Percentiles rank a stretch among this genome's conserved stretches.
Conservation (phyloP, 2,113 vertebrate species). For the Falcunculus frontatus region DNA sequence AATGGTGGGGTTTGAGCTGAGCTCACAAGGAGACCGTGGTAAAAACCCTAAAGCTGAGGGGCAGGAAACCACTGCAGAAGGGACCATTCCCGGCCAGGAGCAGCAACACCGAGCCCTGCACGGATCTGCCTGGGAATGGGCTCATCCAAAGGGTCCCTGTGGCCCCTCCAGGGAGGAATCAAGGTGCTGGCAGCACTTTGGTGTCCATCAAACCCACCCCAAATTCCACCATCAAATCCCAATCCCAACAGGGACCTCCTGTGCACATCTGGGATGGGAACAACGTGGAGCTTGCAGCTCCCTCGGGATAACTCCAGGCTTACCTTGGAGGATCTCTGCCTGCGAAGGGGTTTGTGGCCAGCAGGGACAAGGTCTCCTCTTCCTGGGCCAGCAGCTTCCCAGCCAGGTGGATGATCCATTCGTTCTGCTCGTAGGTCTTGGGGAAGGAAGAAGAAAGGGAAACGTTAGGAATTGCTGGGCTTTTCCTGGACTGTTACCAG, state of each 20-base stretch:
- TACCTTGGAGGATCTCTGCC: conserved; percentile 80
- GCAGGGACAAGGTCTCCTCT: conserved; percentile 75
- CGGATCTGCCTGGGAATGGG: background rate
- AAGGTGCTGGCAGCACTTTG: background rate
- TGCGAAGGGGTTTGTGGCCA: conserved; percentile 84
- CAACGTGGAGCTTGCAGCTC: accelerated
- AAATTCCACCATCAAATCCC: background rate
- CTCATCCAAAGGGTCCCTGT: background rate
- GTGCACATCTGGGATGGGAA: accelerated
- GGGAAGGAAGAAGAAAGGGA: background rate
- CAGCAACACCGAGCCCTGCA: background rate
- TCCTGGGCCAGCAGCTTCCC: conserved; percentile 90
- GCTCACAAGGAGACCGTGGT: background rate
- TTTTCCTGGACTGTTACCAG: background rate
- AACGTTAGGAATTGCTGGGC: background rate
- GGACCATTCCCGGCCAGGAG: background rate
- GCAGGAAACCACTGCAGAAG: background rate
- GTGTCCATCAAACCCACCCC: background rate
- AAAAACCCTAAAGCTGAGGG: background rate
- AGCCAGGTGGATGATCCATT: conserved; percentile 92
- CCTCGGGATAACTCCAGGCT: background rate
- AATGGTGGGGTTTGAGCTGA: background rate
- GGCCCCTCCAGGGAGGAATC: background rate
- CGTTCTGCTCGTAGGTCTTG: conserved; percentile 95
- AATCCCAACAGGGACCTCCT: background rate